These are phyloP conservation scores for Trochalopteron elliotii DNA, from an alignment of 2,113 vertebrate genomes.

Conservation along the genomic window DNA sequence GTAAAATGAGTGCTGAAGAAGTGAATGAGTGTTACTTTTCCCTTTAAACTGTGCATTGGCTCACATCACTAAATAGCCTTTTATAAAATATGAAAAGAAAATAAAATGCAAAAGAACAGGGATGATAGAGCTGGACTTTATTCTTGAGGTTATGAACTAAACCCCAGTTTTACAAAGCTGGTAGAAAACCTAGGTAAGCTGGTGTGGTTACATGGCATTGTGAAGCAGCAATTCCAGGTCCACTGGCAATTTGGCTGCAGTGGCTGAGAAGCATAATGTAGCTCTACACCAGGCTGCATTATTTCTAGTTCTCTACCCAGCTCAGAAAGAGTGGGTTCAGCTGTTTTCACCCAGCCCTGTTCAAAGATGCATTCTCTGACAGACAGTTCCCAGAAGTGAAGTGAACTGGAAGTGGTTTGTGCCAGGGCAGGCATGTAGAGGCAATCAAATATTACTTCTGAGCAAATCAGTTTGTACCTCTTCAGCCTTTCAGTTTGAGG, in stretches of 20 bases:
- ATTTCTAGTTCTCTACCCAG: neutral
- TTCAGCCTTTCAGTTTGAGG: neutral
- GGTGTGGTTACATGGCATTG: neutral
- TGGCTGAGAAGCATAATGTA: neutral
- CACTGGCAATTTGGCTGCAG: neutral
- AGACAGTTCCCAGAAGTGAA: neutral
- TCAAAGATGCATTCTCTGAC: neutral
- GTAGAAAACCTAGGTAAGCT: neutral
- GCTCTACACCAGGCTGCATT: rapidly evolving
- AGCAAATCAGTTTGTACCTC: neutral
- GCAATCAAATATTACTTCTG: neutral
- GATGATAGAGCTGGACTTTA: neutral
- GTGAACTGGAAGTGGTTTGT: neutral
- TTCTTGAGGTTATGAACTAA: neutral
- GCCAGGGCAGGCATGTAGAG: neutral
- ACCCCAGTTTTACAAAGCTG: neutral
- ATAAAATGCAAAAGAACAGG: neutral
- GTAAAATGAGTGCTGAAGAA: neutral
- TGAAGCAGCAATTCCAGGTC: neutral
- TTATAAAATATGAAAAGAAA: neutral
- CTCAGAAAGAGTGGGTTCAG: neutral
- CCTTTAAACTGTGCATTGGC: neutral
- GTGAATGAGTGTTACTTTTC: neutral
- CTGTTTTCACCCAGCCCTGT: neutral
- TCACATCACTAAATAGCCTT: neutral